Base-by-base conservation (phyloP, 2,797 vertebrate species). In the Rousettus madagascariensis region DNA sequence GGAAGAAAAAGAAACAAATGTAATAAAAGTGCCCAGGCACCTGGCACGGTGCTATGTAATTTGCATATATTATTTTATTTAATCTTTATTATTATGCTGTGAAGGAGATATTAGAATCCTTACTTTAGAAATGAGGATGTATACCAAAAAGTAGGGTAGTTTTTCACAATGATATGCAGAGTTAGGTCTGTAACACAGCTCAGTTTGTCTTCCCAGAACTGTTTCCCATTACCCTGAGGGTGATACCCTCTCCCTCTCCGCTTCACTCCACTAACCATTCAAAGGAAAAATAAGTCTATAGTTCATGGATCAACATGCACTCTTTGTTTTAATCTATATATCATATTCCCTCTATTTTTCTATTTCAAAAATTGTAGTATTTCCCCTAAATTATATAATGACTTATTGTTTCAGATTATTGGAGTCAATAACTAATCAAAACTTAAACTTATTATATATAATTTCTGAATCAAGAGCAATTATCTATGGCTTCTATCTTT, bases 251-350 rank as follows among this genome's bases (percentile, higher is more conserved):
- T 59, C 28, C 11, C 5, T 84, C 11, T 12, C 6, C 57, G 12
- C 28, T n/a, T 49, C 8, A 83, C 5, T 17, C 20, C 9, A 43
- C 49, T 53, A 59, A 13, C 78, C 43, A 77, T 46, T 61, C 30
- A 80, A 30, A 86, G n/a, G 20, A 78, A 95, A 87, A 90, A 95
- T 87, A 59, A 94, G 87, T 79, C 36, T 57, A 72, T 1, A 57
- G 12, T n/a, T 30, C n/a, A 17, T 24, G 2, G 16, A 86, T 17
- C n/a, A 95, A 28, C 19, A 86, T 79, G 90, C 9, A 90, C 9
- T 63, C 55, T 85, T 59, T 77, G 49, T 65, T 83, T 94, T 49
- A 75, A 90, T 69, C 11, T 77, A 33, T 24, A 30, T 2, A 46
- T 49, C 6, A 55, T 16, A 61, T 83, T 6, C n/a, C 1, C 5